Percentiles rank a stretch among this genome's conserved stretches.
phyloP scores from a whole-genome alignment of 2,888 invertebrate species.

The Holacanthella duospinosa region DNA sequence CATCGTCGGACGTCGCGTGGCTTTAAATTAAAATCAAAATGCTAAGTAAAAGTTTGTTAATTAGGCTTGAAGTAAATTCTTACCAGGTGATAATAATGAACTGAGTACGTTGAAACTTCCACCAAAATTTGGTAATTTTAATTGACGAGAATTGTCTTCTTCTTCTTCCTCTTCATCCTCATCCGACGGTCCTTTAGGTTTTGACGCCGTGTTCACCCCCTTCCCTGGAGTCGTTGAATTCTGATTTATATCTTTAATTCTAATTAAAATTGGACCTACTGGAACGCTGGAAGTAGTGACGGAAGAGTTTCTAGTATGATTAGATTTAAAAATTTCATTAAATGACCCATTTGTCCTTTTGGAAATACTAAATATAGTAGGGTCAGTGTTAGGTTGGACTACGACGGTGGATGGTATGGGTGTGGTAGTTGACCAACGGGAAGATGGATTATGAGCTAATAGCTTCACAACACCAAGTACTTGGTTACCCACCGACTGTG shows the following conservation, averaged over 20 bases:
- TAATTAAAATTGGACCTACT: background rate
- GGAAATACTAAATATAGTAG: no score
- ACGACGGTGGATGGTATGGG: no score
- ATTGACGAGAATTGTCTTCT: conserved; percentile 4
- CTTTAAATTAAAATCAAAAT: no score
- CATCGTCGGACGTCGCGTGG: no score
- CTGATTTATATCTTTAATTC: no score
- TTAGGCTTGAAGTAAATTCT: background rate
- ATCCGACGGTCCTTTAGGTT: conserved; percentile 4
- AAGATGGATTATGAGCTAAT: conserved; percentile 22
- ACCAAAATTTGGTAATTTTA: conserved; percentile 3
- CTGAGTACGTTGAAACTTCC: conserved; percentile 9
- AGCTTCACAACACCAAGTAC: conserved; percentile 28
- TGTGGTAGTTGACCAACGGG: conserved; percentile 19
- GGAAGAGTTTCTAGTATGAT: no score
- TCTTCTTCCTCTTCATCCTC: conserved; percentile 23
- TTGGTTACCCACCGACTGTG: conserved; percentile 28
- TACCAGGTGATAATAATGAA: background rate
- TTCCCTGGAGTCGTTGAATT: background rate
- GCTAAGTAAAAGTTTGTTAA: no score
- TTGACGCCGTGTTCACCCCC: no score
- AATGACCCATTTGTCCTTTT: no score
- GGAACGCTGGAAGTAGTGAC: no score
- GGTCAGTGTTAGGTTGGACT: no score
- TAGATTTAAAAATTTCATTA: no score